These are phyloP conservation scores for Dusona sp. DNA, from an alignment of 2,888 invertebrate genomes.

Conservation along the genomic window DNA sequence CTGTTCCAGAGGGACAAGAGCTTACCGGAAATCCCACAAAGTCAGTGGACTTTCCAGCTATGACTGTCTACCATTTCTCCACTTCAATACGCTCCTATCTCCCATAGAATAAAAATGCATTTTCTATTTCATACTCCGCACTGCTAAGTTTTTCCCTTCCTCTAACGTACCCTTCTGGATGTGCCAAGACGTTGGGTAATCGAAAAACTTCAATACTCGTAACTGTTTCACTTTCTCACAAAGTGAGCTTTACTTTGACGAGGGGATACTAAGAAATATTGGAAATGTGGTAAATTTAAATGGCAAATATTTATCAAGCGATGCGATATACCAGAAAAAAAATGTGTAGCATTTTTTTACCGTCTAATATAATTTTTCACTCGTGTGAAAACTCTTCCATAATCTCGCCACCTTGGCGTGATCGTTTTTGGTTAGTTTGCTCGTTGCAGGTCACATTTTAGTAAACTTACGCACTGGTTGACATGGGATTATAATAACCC, in stretches of 20 bases:
- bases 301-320: background rate
- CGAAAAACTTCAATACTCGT: background rate
- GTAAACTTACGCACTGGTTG: no score
- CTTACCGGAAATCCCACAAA: slow-evolving; percentile 72
- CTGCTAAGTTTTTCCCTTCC: background rate
- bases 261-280: background rate
- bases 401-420: no score
- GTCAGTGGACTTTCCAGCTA: slow-evolving; percentile 71
- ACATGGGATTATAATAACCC: no score
- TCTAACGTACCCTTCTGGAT: background rate
- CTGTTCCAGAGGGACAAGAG: slow-evolving; percentile 51
- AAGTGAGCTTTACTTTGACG: background rate
- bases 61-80: slow-evolving; percentile 66
- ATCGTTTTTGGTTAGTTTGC: no score
- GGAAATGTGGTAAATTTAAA: no score
- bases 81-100: slow-evolving; percentile 12
- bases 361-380: background rate
- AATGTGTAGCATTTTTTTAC: background rate
- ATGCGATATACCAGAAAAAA: background rate
- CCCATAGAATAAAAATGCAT: slow-evolving; percentile 1
- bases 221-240: background rate
- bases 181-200: background rate
- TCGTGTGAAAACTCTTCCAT: background rate
- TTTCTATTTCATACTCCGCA: slow-evolving; percentile 11
- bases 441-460: no score